Conservation (phyloP, 2,888 invertebrate genomes). For the Elysia crispata region DNA sequence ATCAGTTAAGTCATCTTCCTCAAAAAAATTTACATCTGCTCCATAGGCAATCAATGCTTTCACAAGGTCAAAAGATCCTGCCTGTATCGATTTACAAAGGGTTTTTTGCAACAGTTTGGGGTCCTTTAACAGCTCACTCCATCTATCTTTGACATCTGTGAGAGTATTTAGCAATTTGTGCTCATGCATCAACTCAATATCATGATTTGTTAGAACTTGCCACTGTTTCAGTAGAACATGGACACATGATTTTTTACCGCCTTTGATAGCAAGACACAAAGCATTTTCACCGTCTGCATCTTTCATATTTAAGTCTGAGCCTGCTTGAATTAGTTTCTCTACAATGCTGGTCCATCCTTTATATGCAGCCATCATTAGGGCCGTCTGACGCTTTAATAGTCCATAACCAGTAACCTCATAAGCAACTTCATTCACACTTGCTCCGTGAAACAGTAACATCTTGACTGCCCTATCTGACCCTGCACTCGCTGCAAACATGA, state of each 20-base stretch:
- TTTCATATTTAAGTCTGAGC: not conserved
- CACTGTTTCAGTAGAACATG: conserved; percentile 12
- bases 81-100: not conserved
- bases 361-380: conserved; percentile 23
- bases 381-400: not conserved
- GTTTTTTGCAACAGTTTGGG: no score
- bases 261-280: conserved; percentile 10
- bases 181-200: not conserved
- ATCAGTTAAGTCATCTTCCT: not conserved
- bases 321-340: not conserved
- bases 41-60: conserved; percentile 13
- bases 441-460: conserved; percentile 22
- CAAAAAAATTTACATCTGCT: not conserved
- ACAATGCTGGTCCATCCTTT: conserved; percentile 5
- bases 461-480: conserved; percentile 22
- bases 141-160: no score
- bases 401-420: not conserved
- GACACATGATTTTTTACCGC: not conserved
- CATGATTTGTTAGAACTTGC: not conserved
- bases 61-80: not conserved
- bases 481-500: conserved; percentile 12
- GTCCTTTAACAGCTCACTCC: no score
- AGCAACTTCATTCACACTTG: conserved; percentile 17
- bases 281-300: not conserved
- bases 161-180: not conserved